Evolutionary conservation across 1,140 invertebrate genomes (phyloP).

Genomic region (Apis laboriosa): DNA sequence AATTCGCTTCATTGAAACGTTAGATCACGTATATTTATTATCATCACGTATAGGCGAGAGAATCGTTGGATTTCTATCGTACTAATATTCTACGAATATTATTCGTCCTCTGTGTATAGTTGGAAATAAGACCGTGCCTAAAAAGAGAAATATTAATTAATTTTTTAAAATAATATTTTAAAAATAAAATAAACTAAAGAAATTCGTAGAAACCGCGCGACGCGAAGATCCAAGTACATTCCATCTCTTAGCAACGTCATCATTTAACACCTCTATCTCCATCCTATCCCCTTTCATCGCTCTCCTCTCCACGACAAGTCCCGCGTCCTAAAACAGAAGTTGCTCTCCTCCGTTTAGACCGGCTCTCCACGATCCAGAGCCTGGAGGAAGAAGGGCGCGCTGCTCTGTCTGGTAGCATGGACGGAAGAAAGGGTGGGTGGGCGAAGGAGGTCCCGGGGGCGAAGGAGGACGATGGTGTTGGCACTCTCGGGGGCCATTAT

Average conservation of each 20-base stretch:
- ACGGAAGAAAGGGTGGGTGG: not conserved
- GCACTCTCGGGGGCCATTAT: constrained; percentile 70
- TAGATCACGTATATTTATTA: too few species aligned
- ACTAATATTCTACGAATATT: too few species aligned
- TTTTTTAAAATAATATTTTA: too few species aligned
- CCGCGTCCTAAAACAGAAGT: constrained; percentile 35
- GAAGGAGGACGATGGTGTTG: constrained; percentile 50
- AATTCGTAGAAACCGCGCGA: too few species aligned
- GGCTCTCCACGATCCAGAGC: not conserved
- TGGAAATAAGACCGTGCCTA: too few species aligned
- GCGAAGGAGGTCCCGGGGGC: constrained; percentile 9
- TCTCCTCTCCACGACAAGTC: too few species aligned
- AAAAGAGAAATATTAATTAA: too few species aligned
- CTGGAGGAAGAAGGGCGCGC: constrained; percentile 34
- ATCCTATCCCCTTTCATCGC: not conserved
- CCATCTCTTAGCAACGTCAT: not conserved
- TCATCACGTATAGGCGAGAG: too few species aligned
- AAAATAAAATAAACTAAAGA: too few species aligned
- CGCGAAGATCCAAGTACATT: too few species aligned
- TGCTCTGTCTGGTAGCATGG: constrained; percentile 32
- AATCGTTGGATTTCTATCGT: not conserved
- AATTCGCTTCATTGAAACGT: too few species aligned
- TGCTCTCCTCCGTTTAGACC: not conserved
- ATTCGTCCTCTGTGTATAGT: too few species aligned
- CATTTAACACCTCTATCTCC: not conserved